Evolutionary conservation across 1,140 invertebrate genomes (phyloP).

Genomic region (Calephelis nemesis): DNA sequence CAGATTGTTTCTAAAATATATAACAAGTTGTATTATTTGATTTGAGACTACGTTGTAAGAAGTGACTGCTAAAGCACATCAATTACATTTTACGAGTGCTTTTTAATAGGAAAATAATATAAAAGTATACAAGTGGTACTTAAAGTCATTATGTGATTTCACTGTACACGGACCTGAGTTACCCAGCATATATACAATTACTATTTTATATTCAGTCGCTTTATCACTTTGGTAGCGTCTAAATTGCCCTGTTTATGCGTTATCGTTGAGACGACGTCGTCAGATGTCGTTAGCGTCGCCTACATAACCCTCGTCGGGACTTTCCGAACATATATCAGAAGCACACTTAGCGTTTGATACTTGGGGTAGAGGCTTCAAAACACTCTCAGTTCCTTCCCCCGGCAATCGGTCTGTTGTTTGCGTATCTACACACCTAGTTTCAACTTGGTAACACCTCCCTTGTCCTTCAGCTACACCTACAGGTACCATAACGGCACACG

Average conservation of each 20-base stretch:
- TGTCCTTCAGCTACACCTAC: conserved; percentile 58
- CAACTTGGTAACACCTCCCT: conserved; percentile 64
- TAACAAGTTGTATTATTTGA: neutral
- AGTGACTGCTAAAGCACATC: neutral
- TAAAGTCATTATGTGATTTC: conserved; percentile 31
- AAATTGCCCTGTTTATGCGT: conserved; percentile 65
- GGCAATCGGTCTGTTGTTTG: conserved; percentile 77
- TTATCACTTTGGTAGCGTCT: conserved; percentile 71
- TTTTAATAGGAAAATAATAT: conserved; percentile 3
- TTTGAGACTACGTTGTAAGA: neutral
- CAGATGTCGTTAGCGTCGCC: conserved; percentile 85
- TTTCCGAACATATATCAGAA: conserved; percentile 86
- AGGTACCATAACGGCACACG: conserved; percentile 68
- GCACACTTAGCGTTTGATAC: conserved; percentile 72
- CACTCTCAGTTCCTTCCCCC: conserved; percentile 56
- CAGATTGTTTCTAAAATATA: no score
- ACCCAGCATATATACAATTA: conserved; percentile 54
- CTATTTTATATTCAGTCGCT: conserved; percentile 75
- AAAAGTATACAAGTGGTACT: conserved; percentile 10
- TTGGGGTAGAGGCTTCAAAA: conserved; percentile 67
- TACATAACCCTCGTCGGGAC: conserved; percentile 92
- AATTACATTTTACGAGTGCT: neutral
- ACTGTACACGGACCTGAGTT: conserved; percentile 38
- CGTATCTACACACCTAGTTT: conserved; percentile 79
- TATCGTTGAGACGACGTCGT: conserved; percentile 80